phyloP scores from a whole-genome alignment of 2,113 vertebrate genomes.

The Pteruthius melanotis region DNA sequence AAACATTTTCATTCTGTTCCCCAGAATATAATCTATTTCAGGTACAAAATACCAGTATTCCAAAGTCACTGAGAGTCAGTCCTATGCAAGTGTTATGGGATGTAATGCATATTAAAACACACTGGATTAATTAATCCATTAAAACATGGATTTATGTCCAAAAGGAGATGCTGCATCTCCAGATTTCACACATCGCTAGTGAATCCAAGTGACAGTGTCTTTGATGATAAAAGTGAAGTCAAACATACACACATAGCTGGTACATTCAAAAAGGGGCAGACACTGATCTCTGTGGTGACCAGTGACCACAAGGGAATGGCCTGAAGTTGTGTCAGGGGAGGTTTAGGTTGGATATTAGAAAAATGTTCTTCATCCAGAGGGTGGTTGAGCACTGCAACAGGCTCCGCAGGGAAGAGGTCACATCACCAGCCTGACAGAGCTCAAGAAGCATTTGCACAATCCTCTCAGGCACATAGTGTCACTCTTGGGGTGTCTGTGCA shows the following conservation, averaged over 20 bases:
- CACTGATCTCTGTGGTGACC: too few relatives aligned
- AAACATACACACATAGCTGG: not conserved
- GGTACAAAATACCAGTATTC: not conserved
- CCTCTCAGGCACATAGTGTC: not conserved
- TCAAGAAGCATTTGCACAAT: not conserved
- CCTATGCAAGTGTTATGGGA: not conserved
- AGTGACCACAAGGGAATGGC: not conserved
- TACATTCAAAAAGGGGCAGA: not conserved
- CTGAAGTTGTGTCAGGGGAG: not conserved
- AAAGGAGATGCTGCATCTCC: not conserved
- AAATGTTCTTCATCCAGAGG: not conserved
- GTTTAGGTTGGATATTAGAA: not conserved
- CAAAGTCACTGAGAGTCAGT: not conserved
- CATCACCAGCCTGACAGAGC: not conserved
- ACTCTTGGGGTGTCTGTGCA: not conserved
- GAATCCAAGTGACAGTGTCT: not conserved
- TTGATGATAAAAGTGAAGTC: not conserved
- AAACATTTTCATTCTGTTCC: not conserved
- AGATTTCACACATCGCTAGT: not conserved
- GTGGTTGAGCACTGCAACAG: rapidly evolving
- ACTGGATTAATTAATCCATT: too few relatives aligned
- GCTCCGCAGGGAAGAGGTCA: not conserved
- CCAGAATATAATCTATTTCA: not conserved
- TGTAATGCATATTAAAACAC: not conserved
- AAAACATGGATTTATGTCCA: too few relatives aligned